phyloP scores from a whole-genome alignment of 1,140 invertebrate species.

The Drosophila athabasca region DNA sequence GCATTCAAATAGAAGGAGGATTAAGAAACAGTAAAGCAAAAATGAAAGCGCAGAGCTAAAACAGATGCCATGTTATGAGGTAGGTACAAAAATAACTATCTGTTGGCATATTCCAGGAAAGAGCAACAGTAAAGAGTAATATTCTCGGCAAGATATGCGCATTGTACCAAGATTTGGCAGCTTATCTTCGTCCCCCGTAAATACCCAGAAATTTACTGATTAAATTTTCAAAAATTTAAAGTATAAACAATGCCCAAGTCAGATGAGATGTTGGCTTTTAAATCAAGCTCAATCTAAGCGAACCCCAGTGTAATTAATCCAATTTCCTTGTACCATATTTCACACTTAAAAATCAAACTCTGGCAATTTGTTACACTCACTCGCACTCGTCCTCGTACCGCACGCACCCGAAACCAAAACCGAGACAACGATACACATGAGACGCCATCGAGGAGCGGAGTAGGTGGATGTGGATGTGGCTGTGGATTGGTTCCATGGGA shows the following conservation, averaged over 20 bases:
- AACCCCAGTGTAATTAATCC: conserved; percentile 57
- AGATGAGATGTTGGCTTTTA: conserved; percentile 8
- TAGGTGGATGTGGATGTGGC: neutral
- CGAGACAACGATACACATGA: conserved; percentile 64
- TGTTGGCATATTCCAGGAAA: no score
- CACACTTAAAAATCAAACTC: conserved; percentile 68
- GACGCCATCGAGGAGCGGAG: conserved; percentile 33
- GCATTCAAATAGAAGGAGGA: no score
- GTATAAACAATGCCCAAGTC: no score
- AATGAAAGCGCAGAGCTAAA: no score
- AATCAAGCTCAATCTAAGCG: conserved; percentile 22
- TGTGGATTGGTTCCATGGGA: neutral
- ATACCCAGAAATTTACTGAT: no score
- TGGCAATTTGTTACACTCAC: conserved; percentile 63
- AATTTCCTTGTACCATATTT: conserved; percentile 55
- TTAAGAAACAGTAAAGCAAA: no score
- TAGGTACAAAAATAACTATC: no score
- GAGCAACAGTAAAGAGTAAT: no score
- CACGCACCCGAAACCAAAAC: conserved; percentile 34
- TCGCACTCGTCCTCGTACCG: conserved; percentile 9
- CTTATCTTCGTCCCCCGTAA: no score
- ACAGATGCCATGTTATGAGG: no score
- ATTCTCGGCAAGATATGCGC: no score
- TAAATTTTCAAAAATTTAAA: neutral
- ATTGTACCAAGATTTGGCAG: no score